Conservation (phyloP, 2,797 vertebrate genomes). For the Kryptopterus vitreolus region DNA sequence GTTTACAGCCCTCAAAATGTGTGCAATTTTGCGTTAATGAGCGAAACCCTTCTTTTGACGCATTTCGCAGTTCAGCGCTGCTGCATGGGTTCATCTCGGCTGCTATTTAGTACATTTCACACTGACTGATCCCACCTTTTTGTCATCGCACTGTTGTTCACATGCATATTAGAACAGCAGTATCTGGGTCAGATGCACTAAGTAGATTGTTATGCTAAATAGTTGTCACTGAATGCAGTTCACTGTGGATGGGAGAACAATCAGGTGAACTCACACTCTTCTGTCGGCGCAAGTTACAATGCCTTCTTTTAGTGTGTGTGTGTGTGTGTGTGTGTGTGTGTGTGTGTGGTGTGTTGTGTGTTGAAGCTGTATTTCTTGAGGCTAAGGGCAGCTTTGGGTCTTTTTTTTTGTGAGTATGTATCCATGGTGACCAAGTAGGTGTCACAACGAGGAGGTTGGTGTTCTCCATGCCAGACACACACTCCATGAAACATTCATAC, state of each 20-base stretch:
- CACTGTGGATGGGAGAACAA: not conserved
- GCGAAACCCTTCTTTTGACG: too few species aligned
- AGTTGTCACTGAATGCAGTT: slow-evolving; percentile 2
- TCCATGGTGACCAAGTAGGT: slow-evolving; percentile 42
- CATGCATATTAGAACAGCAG: not conserved
- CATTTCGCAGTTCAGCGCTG: too few species aligned
- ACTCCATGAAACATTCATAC: slow-evolving; percentile 52
- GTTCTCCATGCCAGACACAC: slow-evolving; percentile 27
- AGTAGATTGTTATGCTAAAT: slow-evolving; percentile 2
- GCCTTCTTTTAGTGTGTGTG: too few species aligned
- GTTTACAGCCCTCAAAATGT: too few species aligned
- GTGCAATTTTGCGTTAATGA: too few species aligned
- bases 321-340: not conserved
- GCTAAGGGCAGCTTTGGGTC: not conserved
- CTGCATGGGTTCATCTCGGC: not conserved
- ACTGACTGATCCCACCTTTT: too few species aligned
- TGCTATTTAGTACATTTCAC: not conserved
- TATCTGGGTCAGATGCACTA: not conserved
- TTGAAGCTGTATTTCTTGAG: not conserved
- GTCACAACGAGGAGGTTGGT: slow-evolving; percentile 36
- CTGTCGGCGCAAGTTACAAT: not conserved
- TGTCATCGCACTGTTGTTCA: not conserved
- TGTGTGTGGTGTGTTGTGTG: not conserved
- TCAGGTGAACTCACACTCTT: not conserved
- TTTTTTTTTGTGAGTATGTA: slow-evolving; percentile 24